Conservation (phyloP, 2,797 vertebrate species). For the Fringilla coelebs region DNA sequence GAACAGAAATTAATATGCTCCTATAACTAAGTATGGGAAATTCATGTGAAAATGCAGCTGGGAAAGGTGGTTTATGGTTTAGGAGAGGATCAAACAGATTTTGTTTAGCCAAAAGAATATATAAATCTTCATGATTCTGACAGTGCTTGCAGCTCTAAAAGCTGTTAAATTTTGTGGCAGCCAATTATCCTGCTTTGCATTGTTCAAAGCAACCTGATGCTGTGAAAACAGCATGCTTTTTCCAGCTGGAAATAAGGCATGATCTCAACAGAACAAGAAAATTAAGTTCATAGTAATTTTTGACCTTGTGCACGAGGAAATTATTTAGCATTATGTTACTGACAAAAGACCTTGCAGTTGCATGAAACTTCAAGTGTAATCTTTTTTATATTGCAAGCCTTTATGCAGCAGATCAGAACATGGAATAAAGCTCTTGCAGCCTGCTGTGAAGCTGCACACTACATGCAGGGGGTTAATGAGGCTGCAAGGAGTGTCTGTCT, state of each 20-base stretch:
- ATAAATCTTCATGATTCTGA: conserved; percentile 43
- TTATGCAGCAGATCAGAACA: not conserved
- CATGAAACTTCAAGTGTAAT: not conserved
- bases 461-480: conserved; percentile 28
- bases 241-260: not conserved
- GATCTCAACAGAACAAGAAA: conserved; percentile 14
- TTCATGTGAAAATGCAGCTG: not conserved
- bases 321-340: not conserved
- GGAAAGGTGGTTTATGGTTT: not conserved
- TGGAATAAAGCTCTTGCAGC: not conserved
- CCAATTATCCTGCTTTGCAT: conserved; percentile 24
- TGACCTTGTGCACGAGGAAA: conserved; percentile 14
- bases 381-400: not conserved
- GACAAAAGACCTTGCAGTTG: not conserved
- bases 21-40: not conserved
- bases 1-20: not conserved
- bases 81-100: conserved; percentile 4
- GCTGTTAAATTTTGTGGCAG: not conserved
- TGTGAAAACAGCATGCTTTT: not conserved
- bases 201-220: not conserved
- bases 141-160: not conserved
- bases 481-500: conserved; percentile 6
- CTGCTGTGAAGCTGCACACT: not conserved
- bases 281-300: not conserved
- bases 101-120: not conserved